phyloP scores from a whole-genome alignment of 2,113 vertebrate genomes.

The Larimichthys polyactis region DNA sequence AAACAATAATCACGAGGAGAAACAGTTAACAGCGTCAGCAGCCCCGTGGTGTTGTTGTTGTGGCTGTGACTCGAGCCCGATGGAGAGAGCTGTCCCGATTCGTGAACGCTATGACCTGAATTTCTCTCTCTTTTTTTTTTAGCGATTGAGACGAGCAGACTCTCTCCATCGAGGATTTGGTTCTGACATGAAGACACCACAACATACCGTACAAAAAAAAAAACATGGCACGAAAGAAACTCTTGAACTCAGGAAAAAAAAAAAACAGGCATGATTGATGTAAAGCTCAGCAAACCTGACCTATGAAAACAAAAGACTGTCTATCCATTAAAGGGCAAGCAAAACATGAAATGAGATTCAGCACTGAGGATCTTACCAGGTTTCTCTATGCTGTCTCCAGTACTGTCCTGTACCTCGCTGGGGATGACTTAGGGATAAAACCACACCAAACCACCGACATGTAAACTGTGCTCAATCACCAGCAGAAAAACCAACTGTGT shows the following conservation, averaged over 20 bases:
- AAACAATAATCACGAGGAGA: slow-evolving; percentile 9
- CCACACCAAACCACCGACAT: slow-evolving; percentile 79
- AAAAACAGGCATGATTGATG: slow-evolving; percentile 43
- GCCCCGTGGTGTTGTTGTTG: slow-evolving; percentile 33
- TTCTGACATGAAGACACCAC: slow-evolving; percentile 51
- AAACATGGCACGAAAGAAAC: slow-evolving; percentile 31
- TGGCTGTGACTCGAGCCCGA: slow-evolving; percentile 39
- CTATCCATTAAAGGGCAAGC: slow-evolving; percentile 56
- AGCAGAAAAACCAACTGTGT: slow-evolving; percentile 38
- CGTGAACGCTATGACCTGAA: neutral
- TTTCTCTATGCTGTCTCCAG: slow-evolving; percentile 85
- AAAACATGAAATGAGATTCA: slow-evolving; percentile 65
- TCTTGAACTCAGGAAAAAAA: slow-evolving; percentile 1
- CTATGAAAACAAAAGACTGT: slow-evolving; percentile 48
- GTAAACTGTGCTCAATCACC: slow-evolving; percentile 56
- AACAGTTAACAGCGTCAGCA: slow-evolving; percentile 10
- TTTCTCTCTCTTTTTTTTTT: neutral
- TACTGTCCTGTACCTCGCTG: slow-evolving; percentile 84
- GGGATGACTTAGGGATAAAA: slow-evolving; percentile 86
- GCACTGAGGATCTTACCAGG: slow-evolving; percentile 80
- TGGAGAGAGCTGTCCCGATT: slow-evolving; percentile 52
- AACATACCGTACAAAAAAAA: slow-evolving; percentile 34
- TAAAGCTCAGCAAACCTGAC: slow-evolving; percentile 34
- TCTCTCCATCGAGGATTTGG: slow-evolving; percentile 56
- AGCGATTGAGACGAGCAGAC: slow-evolving; percentile 46